phyloP scores from a whole-genome alignment of 2,888 invertebrate species.

The Calameuta idolon region DNA sequence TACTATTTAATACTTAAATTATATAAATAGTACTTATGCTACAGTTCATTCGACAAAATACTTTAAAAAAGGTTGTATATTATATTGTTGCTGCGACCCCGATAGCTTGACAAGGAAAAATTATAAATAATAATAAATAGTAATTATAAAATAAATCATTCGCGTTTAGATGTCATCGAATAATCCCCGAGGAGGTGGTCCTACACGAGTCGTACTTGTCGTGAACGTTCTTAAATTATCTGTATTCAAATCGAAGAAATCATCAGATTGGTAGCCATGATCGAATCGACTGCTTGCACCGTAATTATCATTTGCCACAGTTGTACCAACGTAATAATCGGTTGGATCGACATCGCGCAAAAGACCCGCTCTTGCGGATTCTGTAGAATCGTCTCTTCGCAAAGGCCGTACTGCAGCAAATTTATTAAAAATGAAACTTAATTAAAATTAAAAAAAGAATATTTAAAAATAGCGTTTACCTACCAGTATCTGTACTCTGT shows the following conservation, averaged over 20 bases:
- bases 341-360: constrained; percentile 80
- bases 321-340: constrained; percentile 75
- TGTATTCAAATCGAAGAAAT: constrained; percentile 60
- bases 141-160: neutral
- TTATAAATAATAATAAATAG: neutral
- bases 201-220: constrained; percentile 69
- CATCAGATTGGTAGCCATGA: constrained; percentile 59
- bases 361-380: constrained; percentile 83
- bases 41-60: neutral
- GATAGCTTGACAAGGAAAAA: neutral
- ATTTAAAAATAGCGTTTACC: constrained; percentile 15
- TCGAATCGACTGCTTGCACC: constrained; percentile 57
- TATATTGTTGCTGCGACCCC: neutral
- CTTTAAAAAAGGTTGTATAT: neutral
- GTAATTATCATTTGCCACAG: constrained; percentile 57
- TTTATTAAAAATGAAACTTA: neutral
- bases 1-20: neutral
- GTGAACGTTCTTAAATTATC: constrained; percentile 64
- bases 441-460: neutral
- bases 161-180: constrained; percentile 82
- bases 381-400: constrained; percentile 72
- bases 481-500: constrained; percentile 69
- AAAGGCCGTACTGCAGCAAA: constrained; percentile 66
- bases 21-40: neutral
- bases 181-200: constrained; percentile 80